phyloP scores from a whole-genome alignment of 35 echinoderm and acorn worm genomes.

The Eucidaris tribuloides region DNA sequence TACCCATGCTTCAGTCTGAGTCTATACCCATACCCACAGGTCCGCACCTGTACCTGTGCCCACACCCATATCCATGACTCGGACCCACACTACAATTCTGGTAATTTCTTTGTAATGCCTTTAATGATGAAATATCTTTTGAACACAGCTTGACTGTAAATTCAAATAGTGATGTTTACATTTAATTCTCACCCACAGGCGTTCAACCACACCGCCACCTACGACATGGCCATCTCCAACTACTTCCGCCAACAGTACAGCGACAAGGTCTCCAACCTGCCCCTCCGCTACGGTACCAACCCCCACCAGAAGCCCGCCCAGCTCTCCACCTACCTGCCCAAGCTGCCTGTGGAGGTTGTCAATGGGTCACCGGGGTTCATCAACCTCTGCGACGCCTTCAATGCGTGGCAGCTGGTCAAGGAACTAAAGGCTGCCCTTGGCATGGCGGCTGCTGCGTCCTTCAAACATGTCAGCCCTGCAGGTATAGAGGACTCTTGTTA shows the following conservation, averaged over 20 bases:
- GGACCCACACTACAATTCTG: too few species aligned
- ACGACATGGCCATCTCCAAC: constrained; percentile 86
- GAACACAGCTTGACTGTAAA: too few species aligned
- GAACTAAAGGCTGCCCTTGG: constrained; percentile 74
- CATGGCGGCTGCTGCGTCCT: constrained; percentile 84
- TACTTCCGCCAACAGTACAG: constrained; percentile 89
- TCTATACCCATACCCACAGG: too few species aligned
- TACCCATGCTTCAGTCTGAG: too few species aligned
- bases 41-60: too few species aligned
- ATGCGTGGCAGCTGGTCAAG: constrained; percentile 93
- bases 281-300: constrained; percentile 87
- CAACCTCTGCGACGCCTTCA: constrained; percentile 90
- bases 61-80: too few species aligned
- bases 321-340: constrained; percentile 65
- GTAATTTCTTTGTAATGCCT: too few species aligned
- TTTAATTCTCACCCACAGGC: constrained; percentile 33
- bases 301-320: constrained; percentile 97
- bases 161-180: too few species aligned
- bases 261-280: constrained; percentile 62
- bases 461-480: constrained; percentile 99
- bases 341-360: constrained; percentile 76
- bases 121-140: too few species aligned
- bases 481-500: too few species aligned
- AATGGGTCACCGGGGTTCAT: constrained; percentile 96
- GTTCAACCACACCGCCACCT: constrained; percentile 91